phyloP scores from a whole-genome alignment of 2,888 invertebrate species.

The Stenotaenia linearis region DNA sequence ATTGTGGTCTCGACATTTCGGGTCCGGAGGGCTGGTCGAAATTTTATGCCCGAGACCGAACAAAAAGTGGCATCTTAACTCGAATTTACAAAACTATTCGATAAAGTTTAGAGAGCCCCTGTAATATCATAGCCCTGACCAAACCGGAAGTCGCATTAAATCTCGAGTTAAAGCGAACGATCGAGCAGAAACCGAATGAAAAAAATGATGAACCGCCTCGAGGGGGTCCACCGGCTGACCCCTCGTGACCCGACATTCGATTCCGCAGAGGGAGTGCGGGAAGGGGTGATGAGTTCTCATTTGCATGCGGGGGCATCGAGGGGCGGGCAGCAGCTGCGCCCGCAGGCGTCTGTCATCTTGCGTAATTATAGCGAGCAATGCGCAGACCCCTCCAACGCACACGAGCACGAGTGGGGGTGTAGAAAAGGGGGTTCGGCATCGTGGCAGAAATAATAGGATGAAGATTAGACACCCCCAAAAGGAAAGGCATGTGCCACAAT shows the following conservation, averaged over 20 bases:
- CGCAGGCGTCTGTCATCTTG: slow-evolving; percentile 24
- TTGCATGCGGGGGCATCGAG: slow-evolving; percentile 26
- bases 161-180: too few relatives aligned
- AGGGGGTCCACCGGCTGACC: background rate
- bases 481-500: slow-evolving; percentile 19
- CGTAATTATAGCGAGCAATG: slow-evolving; percentile 1
- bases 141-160: too few relatives aligned
- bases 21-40: too few relatives aligned
- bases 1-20: too few relatives aligned
- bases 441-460: slow-evolving; percentile 26
- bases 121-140: too few relatives aligned
- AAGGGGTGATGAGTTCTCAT: slow-evolving; percentile 15
- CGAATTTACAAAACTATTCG: too few relatives aligned
- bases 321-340: slow-evolving; percentile 20
- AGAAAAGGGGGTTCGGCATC: slow-evolving; percentile 16
- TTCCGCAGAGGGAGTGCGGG: background rate
- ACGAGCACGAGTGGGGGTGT: slow-evolving; percentile 2
- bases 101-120: too few relatives aligned
- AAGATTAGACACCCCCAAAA: slow-evolving; percentile 12
- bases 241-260: slow-evolving; percentile 8
- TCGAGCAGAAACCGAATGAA: too few relatives aligned
- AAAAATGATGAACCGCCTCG: background rate
- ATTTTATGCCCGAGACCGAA: too few relatives aligned
- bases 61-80: too few relatives aligned
- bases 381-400: background rate